These are phyloP conservation scores for Cartodere bifasciata DNA, from an alignment of 2,888 invertebrate genomes.

Conservation along the genomic window DNA sequence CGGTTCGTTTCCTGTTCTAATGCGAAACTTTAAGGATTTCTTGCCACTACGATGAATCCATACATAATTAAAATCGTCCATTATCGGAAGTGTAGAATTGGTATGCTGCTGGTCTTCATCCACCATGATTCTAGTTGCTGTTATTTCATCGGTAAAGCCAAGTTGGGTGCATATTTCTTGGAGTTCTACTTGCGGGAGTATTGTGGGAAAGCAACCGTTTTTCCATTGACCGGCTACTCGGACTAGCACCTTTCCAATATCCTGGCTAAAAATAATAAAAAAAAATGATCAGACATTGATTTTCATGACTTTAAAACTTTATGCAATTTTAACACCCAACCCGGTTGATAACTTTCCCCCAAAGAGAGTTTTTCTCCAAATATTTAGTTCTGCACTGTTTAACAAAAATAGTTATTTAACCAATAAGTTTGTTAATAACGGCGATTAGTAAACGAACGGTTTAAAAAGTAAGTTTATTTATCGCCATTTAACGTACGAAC, in stretches of 20 bases:
- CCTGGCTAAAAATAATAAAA: conserved; percentile 31
- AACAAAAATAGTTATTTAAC: too few species aligned
- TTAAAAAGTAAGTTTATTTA: too few species aligned
- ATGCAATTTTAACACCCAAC: too few species aligned
- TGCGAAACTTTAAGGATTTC: conserved; percentile 18
- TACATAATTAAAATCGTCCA: conserved; percentile 26
- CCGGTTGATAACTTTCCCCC: too few species aligned
- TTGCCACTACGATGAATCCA: conserved; percentile 22
- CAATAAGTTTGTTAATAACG: too few species aligned
- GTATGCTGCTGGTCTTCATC: conserved; percentile 8
- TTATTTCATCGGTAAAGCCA: conserved; percentile 46
- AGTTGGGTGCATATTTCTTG: conserved; percentile 49
- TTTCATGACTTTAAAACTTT: too few species aligned
- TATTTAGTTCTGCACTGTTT: too few species aligned
- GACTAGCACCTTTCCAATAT: conserved; percentile 53
- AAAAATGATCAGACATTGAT: conserved; percentile 1
- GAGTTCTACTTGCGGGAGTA: conserved; percentile 40
- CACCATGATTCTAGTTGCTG: conserved; percentile 15
- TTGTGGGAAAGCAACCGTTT: conserved; percentile 49
- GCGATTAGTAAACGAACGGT: too few species aligned
- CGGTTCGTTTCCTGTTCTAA: conserved; percentile 26
- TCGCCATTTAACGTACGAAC: too few species aligned
- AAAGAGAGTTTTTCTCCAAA: too few species aligned
- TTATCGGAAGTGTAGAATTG: conserved; percentile 15
- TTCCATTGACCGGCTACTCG: conserved; percentile 59